These are phyloP conservation scores for Pteropus rufus DNA, from an alignment of 2,797 vertebrate genomes.

Conservation along the genomic window DNA sequence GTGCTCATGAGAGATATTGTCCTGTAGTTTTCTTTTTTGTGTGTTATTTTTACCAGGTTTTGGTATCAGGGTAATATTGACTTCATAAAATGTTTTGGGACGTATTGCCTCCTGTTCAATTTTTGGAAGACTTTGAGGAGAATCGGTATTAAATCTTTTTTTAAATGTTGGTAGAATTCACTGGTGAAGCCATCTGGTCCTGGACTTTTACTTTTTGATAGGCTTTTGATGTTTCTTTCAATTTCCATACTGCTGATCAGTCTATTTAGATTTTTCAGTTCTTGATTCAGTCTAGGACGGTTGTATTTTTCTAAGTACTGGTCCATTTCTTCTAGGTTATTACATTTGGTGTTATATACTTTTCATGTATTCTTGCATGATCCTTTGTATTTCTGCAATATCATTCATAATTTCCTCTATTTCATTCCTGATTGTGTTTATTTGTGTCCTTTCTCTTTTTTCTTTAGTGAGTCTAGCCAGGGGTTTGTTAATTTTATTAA, in stretches of 20 bases:
- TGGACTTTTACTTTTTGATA: not conserved
- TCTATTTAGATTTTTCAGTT: not conserved
- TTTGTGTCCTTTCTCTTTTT: not conserved
- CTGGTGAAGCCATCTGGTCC: not conserved
- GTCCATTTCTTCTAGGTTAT: not conserved
- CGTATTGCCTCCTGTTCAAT: not conserved
- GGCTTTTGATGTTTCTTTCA: too few species aligned
- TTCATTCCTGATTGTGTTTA: not conserved
- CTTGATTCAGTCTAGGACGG: not conserved
- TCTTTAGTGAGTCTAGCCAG: too few species aligned
- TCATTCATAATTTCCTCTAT: not conserved
- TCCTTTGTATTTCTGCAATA: not conserved
- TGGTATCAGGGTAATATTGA: not conserved
- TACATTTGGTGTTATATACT: not conserved
- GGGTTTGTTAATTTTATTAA: too few species aligned
- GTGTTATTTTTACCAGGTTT: not conserved
- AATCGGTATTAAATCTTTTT: not conserved
- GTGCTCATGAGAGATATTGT: not conserved
- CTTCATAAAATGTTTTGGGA: not conserved
- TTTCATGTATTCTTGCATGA: too few species aligned
- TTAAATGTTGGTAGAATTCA: not conserved
- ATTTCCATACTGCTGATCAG: too few species aligned
- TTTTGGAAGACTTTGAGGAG: not conserved
- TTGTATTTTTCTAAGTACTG: not conserved
- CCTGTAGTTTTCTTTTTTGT: not conserved